A percentile compares a stretch with the other conserved stretches of the same genome.
phyloP scores from a whole-genome alignment of 1,140 invertebrate genomes.

The Papilio aristodemus region DNA sequence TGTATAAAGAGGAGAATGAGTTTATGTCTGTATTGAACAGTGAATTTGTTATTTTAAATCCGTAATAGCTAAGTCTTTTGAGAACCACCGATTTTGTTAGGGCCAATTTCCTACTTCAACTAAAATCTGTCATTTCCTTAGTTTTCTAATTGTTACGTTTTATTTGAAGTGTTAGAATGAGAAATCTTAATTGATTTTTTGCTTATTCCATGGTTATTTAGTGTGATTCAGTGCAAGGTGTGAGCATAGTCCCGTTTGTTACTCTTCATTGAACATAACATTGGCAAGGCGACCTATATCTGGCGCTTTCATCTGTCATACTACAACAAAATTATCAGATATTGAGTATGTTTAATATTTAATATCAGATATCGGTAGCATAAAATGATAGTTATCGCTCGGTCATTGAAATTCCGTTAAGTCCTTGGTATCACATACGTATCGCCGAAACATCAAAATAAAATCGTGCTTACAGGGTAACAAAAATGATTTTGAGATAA shows the following conservation, averaged over 20 bases:
- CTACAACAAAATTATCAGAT: conserved; percentile 51
- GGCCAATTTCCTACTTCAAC: conserved; percentile 69
- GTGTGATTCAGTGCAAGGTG: conserved; percentile 28
- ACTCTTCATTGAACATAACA: conserved; percentile 79
- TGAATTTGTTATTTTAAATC: conserved; percentile 48
- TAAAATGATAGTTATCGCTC: conserved; percentile 45
- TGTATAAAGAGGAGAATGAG: conserved; percentile 49
- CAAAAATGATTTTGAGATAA: conserved; percentile 79
- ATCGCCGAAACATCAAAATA: conserved; percentile 70
- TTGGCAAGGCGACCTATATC: conserved; percentile 71
- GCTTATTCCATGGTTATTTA: conserved; percentile 20
- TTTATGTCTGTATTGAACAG: conserved; percentile 49
- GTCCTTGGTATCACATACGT: conserved; percentile 41
- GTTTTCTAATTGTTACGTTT: conserved; percentile 54
- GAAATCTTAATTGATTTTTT: conserved; percentile 42
- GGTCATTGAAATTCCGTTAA: conserved; percentile 44
- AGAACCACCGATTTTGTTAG: conserved; percentile 69
- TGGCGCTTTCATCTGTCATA: conserved; percentile 52
- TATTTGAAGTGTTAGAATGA: conserved; percentile 28
- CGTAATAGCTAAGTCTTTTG: conserved; percentile 54
- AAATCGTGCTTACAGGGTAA: conserved; percentile 67
- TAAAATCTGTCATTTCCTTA: conserved; percentile 74
- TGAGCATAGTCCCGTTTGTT: conserved; percentile 50
- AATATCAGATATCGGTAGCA: conserved; percentile 41
- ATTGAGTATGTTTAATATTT: conserved; percentile 29